A percentile compares a stretch with the other conserved stretches of the same genome.
These are phyloP conservation scores for Delia radicum DNA, from an alignment of 1,140 invertebrate genomes.

Conservation along the genomic window DNA sequence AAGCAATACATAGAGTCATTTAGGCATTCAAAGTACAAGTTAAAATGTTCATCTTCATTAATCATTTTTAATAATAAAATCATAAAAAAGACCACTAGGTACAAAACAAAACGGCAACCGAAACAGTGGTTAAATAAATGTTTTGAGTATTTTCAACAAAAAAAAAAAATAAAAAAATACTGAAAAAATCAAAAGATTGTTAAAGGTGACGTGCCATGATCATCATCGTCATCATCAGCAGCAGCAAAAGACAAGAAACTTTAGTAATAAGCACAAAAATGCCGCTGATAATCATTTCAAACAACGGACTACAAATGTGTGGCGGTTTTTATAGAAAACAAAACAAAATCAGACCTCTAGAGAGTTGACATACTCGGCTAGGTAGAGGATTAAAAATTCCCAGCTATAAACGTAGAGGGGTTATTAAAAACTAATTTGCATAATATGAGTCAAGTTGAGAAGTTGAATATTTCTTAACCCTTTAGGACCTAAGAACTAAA, in stretches of 20 bases:
- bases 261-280: neutral
- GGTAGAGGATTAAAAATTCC: neutral
- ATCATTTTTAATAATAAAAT: constrained; percentile 28
- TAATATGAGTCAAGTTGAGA: too few species aligned
- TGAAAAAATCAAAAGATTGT: neutral
- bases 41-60: constrained; percentile 26
- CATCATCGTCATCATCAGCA: neutral
- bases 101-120: neutral
- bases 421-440: constrained; percentile 27
- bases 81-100: constrained; percentile 5
- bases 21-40: neutral
- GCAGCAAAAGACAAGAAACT: neutral
- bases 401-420: neutral
- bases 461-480: too few species aligned
- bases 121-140: constrained; percentile 1
- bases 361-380: neutral
- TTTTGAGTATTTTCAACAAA: neutral
- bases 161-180: neutral
- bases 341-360: neutral
- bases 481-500: too few species aligned
- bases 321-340: neutral
- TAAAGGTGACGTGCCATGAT: constrained; percentile 3
- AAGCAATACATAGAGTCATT: neutral
- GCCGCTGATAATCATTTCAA: neutral
- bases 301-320: neutral